These are phyloP conservation scores for Bambusicola thoracicus DNA, from an alignment of 2,113 vertebrate species.

Conservation along the genomic window DNA sequence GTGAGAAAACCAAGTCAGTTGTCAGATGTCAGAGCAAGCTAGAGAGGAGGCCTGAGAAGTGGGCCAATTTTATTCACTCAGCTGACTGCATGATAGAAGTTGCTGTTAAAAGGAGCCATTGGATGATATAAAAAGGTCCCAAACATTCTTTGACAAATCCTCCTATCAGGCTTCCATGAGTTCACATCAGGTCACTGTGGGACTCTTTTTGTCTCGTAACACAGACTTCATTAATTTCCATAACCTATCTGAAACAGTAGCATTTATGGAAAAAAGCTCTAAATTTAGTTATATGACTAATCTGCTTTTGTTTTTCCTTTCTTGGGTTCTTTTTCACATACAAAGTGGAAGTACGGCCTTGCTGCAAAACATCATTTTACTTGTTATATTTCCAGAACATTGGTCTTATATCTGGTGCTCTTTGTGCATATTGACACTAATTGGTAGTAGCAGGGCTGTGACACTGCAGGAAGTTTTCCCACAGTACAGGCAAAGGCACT, in stretches of 20 bases:
- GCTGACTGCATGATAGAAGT: slow-evolving; percentile 5
- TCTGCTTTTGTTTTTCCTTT: slow-evolving; percentile 34
- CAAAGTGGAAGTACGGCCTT: slow-evolving; percentile 38
- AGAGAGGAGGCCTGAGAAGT: neutral
- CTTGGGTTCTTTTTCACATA: slow-evolving; percentile 30
- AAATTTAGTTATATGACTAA: slow-evolving; percentile 42
- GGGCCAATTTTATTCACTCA: slow-evolving; percentile 12
- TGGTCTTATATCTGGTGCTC: slow-evolving; percentile 35
- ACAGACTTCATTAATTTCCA: slow-evolving; percentile 65
- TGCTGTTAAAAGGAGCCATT: slow-evolving; percentile 27
- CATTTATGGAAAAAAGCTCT: slow-evolving; percentile 20
- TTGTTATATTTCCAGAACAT: slow-evolving; percentile 50
- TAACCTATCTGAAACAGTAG: slow-evolving; percentile 59
- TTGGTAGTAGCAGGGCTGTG: slow-evolving; percentile 68
- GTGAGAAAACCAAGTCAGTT: slow-evolving; percentile 5
- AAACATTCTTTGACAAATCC: slow-evolving; percentile 35
- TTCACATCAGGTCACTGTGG: slow-evolving; percentile 57
- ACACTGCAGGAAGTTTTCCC: slow-evolving; percentile 68
- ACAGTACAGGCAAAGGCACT: slow-evolving; percentile 53
- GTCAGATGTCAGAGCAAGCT: neutral
- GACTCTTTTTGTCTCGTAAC: slow-evolving; percentile 59
- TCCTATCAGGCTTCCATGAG: slow-evolving; percentile 41
- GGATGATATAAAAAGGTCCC: slow-evolving; percentile 50
- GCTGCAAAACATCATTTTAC: slow-evolving; percentile 19
- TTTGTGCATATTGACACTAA: slow-evolving; percentile 66